Evolutionary conservation across 2,888 invertebrate species (phyloP).

Genomic region (Dasysyrphus albostriatus): DNA sequence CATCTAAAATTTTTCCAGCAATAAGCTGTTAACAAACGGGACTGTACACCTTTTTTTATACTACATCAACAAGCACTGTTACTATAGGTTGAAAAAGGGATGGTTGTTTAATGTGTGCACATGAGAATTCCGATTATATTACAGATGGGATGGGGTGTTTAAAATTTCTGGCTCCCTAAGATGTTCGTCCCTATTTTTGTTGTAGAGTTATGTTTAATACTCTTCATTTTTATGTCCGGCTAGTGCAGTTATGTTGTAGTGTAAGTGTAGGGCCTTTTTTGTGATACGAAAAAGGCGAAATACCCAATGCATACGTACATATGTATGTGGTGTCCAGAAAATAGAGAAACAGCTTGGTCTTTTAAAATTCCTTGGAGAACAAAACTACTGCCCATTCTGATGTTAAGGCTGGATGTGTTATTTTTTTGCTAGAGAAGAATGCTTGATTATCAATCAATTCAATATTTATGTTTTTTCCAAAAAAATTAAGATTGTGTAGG

Average conservation of each 20-base stretch:
- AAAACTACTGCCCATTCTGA: neutral
- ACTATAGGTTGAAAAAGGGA: neutral
- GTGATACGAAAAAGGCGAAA: neutral
- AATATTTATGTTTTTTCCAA: too few species aligned
- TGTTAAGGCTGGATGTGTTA: neutral
- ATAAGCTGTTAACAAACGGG: constrained; percentile 43
- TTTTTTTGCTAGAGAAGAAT: neutral
- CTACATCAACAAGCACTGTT: neutral
- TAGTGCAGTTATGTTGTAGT: neutral
- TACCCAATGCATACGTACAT: too few species aligned
- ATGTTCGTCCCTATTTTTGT: constrained; percentile 28
- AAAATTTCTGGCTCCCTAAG: constrained; percentile 21
- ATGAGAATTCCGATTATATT: neutral
- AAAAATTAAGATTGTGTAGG: too few species aligned
- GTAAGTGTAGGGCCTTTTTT: neutral
- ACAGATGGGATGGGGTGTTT: constrained; percentile 22
- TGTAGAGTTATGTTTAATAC: constrained; percentile 1
- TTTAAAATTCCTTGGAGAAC: constrained; percentile 36
- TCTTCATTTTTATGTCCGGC: neutral
- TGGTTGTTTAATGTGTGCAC: constrained; percentile 36
- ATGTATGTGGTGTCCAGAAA: neutral
- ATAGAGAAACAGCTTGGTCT: constrained; percentile 19
- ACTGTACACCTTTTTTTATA: constrained; percentile 56
- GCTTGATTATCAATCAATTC: too few species aligned
- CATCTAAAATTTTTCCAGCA: constrained; percentile 29